These are phyloP conservation scores for Mamestra configurata DNA, from an alignment of 1,140 invertebrate genomes.

Conservation along the genomic window DNA sequence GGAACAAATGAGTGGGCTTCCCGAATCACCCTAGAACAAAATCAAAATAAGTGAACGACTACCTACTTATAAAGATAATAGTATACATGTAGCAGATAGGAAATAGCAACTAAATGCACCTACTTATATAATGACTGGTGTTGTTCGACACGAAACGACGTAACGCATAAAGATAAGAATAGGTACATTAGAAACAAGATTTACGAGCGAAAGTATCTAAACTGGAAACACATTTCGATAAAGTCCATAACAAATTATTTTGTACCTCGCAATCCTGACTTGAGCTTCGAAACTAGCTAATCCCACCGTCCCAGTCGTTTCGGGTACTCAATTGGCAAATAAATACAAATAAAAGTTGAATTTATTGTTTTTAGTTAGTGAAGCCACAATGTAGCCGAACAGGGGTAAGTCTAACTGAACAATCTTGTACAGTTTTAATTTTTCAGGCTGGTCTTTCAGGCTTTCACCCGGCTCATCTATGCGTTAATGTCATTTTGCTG, in stretches of 20 bases:
- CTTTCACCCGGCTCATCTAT: background rate
- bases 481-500: slow-evolving; percentile 6
- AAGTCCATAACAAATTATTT: background rate
- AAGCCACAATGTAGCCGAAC: background rate
- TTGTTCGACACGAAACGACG: background rate
- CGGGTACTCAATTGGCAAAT: background rate
- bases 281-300: background rate
- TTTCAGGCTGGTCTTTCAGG: background rate
- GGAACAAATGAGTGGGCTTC: slow-evolving; percentile 90
- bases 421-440: background rate
- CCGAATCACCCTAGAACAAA: slow-evolving; percentile 90
- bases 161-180: background rate
- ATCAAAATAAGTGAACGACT: too few species aligned
- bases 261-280: background rate
- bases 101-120: too few species aligned
- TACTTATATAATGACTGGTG: too few species aligned
- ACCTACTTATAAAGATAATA: too few species aligned
- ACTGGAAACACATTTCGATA: background rate
- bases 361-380: background rate
- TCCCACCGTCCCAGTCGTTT: background rate
- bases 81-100: too few species aligned
- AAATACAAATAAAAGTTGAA: slow-evolving; percentile 16
- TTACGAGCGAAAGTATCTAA: background rate
- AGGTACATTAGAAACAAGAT: background rate
- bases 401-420: background rate